Base-by-base conservation (phyloP, 2,113 vertebrate species). In the Malurus alboscapulatus region DNA sequence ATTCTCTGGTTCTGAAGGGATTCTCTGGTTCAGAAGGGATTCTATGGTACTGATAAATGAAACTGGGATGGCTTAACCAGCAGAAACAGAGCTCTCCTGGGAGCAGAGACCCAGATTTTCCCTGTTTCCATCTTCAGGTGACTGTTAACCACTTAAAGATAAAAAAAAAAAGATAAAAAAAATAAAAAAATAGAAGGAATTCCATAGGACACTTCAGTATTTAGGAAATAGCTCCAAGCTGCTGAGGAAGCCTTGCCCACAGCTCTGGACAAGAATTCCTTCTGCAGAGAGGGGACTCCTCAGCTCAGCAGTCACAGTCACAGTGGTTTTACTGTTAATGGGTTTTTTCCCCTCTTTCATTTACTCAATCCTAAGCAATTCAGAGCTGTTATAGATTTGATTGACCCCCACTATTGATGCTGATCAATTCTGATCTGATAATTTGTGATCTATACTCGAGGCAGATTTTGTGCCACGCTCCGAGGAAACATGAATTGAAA, bases 371-470 rank as follows among this genome's bases (percentile, higher is more conserved):
- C 36, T 36, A 27, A 61, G 12, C 6, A 72, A 62, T 30, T 50
- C 62, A 54, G 75, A 73, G 25, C 17, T 57, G 45, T 7, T 42
- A 65, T 22, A 38, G 42, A 50, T 66, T 80, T 58, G 15, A 79
- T 50, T 65, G 55, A 55, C 17, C 38, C 17, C 5, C 8, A 4
- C 1, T 25, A 21, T 67, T 58, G 34, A 65, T 36, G 72, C 53
- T 68, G 30, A 53, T 48, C 36, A 22, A 7, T 72, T 90, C 75
- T 68, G 54, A 61, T 20, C 25, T 20, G 12, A 13, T 26, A 73
- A 42, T 73, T 47, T 11, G 0, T 5, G 5, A 14, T 69, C n/a
- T 61, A 4, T 24, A 4, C 3, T 6, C 4, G 16, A 54, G 29
- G 32, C 68, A 76, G 72, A 54, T 69, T 58, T 38, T 45, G 12